A percentile compares a stretch with the other conserved stretches of the same genome.
These are phyloP conservation scores for Cephus nigrinus DNA, from an alignment of 2,888 invertebrate genomes.

Conservation along the genomic window DNA sequence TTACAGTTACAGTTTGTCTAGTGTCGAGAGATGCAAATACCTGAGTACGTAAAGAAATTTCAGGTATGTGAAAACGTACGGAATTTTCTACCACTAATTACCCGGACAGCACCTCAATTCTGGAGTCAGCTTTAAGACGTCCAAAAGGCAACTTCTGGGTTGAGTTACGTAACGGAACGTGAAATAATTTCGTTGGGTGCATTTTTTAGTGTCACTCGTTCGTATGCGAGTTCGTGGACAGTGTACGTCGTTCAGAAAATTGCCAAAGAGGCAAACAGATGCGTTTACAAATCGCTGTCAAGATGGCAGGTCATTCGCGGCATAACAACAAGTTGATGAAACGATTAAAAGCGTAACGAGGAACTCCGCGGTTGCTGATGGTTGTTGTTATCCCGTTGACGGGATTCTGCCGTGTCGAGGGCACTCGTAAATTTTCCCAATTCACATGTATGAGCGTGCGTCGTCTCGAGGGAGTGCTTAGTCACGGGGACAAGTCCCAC, in stretches of 20 bases:
- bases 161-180: neutral
- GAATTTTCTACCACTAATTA: neutral
- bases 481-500: slow-evolving; percentile 56
- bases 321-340: slow-evolving; percentile 63
- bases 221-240: neutral
- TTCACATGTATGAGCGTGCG: slow-evolving; percentile 61
- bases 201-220: neutral
- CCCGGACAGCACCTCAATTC: neutral
- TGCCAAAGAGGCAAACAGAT: slow-evolving; percentile 31
- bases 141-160: neutral
- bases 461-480: slow-evolving; percentile 53
- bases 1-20: neutral
- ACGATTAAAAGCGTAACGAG: slow-evolving; percentile 63
- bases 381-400: slow-evolving; percentile 48
- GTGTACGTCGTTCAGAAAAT: neutral
- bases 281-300: slow-evolving; percentile 32
- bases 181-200: neutral
- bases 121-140: neutral
- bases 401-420: slow-evolving; percentile 25
- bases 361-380: slow-evolving; percentile 40
- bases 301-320: slow-evolving; percentile 49
- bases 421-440: slow-evolving; percentile 57
- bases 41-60: neutral
- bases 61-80: neutral
- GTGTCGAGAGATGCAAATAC: neutral